A percentile compares a stretch with the other conserved stretches of the same genome.
Evolutionary conservation across 2,113 vertebrate genomes (phyloP).

Genomic region (Saccopteryx leptura): DNA sequence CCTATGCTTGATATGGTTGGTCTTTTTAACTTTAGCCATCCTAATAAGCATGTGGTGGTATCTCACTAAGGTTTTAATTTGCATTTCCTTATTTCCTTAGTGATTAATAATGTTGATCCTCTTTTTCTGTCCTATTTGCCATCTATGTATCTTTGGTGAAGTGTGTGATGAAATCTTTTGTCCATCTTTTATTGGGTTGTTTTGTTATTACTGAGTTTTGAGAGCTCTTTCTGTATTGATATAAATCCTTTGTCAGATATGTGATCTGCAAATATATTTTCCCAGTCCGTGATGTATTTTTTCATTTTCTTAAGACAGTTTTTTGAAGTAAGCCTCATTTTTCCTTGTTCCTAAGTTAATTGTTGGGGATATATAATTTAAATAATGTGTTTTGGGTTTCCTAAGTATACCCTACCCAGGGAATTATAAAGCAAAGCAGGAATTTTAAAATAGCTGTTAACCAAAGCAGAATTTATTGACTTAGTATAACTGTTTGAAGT

Average conservation of each 20-base stretch:
- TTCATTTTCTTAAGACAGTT: not conserved
- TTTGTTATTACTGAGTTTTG: not conserved
- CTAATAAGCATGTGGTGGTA: not conserved
- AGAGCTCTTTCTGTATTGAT: not conserved
- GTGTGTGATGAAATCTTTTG: not conserved
- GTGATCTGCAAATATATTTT: not conserved
- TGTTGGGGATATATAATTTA: not conserved
- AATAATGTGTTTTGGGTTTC: not conserved
- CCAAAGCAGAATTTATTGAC: not conserved
- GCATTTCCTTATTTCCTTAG: not conserved
- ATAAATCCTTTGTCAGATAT: not conserved
- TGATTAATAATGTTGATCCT: not conserved
- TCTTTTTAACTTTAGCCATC: not conserved
- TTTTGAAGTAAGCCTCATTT: conserved; percentile 42
- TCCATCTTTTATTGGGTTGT: not conserved
- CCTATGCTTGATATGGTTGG: not conserved
- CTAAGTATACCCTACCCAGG: not conserved
- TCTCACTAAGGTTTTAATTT: not conserved
- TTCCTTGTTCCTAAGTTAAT: not conserved
- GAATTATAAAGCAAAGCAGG: conserved; percentile 6
- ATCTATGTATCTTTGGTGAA: not conserved
- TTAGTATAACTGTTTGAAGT: not conserved
- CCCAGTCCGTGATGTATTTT: not conserved
- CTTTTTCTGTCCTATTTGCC: not conserved
- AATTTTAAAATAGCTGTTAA: conserved; percentile 25